phyloP scores from a whole-genome alignment of 2,888 invertebrate genomes.

The Conus canariensis region DNA sequence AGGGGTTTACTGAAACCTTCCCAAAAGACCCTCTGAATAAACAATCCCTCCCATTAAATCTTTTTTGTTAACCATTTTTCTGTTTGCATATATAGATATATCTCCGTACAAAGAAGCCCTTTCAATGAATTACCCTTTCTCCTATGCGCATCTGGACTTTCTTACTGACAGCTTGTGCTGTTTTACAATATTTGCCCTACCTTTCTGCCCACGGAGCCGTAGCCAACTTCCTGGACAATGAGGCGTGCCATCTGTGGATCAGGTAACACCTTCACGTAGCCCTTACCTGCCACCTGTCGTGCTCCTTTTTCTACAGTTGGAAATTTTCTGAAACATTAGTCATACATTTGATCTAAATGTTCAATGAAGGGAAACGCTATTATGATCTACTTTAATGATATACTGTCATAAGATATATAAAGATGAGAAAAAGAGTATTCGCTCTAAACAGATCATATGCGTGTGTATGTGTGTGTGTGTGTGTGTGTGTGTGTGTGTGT shows the following conservation, averaged over 20 bases:
- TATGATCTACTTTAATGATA: no score
- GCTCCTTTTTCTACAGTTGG: conserved; percentile 50
- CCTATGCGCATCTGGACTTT: no score
- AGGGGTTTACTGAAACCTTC: no score
- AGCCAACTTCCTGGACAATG: conserved; percentile 45
- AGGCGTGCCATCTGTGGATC: conserved; percentile 45
- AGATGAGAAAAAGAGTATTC: no score
- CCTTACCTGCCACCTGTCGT: neutral
- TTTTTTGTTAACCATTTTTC: no score
- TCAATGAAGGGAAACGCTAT: no score
- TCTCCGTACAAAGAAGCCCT: no score
- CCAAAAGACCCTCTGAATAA: no score
- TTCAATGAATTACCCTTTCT: no score
- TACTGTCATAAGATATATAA: no score
- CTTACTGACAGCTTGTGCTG: neutral
- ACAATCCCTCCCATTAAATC: no score
- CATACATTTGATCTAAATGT: neutral
- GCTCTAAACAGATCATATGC: neutral
- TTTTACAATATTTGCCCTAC: conserved; percentile 9
- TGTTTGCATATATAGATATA: no score
- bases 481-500: neutral
- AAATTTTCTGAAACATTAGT: conserved; percentile 42
- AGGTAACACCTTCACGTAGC: conserved; percentile 43
- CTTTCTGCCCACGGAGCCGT: conserved; percentile 42
- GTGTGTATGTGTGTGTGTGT: neutral